Evolutionary conservation across 1,140 invertebrate genomes (phyloP).

Genomic region (Luehdorfia chinensis): DNA sequence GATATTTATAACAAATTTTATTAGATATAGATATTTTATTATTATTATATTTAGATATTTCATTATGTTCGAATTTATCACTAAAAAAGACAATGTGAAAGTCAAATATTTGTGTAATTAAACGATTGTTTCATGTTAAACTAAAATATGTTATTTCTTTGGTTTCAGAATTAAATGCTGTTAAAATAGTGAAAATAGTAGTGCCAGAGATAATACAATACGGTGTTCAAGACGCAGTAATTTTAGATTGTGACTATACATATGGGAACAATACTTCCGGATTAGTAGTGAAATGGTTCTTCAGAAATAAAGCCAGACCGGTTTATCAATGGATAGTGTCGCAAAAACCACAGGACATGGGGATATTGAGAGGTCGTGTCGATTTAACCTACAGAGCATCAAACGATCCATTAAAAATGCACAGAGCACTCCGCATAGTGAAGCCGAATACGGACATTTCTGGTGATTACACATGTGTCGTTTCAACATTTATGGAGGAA

Average conservation of each 20-base stretch:
- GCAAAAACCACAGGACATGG: conserved; percentile 79
- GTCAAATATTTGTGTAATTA: too few relatives aligned
- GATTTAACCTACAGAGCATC: conserved; percentile 81
- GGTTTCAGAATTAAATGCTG: conserved; percentile 66
- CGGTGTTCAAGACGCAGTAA: conserved; percentile 80
- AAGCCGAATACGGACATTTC: conserved; percentile 83
- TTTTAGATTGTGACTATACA: conserved; percentile 88
- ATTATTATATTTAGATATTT: too few relatives aligned
- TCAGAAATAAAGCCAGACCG: conserved; percentile 80
- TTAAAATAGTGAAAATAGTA: conserved; percentile 82
- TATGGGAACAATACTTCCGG: conserved; percentile 77
- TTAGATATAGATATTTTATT: too few relatives aligned
- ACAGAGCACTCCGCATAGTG: conserved; percentile 82
- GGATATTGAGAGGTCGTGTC: conserved; percentile 80
- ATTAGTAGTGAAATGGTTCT: conserved; percentile 89
- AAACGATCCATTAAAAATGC: conserved; percentile 77
- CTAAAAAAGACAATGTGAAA: too few relatives aligned
- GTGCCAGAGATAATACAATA: conserved; percentile 84
- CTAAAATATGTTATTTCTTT: too few relatives aligned
- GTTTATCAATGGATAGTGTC: conserved; percentile 89
- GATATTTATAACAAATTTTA: too few relatives aligned
- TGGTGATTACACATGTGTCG: conserved; percentile 85
- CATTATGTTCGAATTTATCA: too few relatives aligned
- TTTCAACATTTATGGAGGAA: conserved; percentile 83
- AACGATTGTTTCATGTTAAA: too few relatives aligned